phyloP scores from a whole-genome alignment of 2,888 invertebrate genomes.

The Eristalis arbustorum region DNA sequence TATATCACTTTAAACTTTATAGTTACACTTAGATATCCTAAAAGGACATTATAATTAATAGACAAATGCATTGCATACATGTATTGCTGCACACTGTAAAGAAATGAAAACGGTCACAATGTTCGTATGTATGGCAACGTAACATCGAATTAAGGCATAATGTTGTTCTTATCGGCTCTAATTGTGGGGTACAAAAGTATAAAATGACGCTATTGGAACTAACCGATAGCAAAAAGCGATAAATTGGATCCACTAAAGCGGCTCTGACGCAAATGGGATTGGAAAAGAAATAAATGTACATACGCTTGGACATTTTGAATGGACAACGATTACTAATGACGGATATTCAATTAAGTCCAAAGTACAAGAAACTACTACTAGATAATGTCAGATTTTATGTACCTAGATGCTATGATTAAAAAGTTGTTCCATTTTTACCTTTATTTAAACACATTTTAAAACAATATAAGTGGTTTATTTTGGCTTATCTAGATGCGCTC shows the following conservation, averaged over 20 bases:
- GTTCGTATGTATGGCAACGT: constrained; percentile 1
- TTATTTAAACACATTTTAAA: no score
- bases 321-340: not conserved
- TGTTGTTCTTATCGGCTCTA: constrained; percentile 24
- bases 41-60: not conserved
- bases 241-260: constrained; percentile 6
- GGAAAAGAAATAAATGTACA: not conserved
- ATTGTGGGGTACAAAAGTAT: constrained; percentile 30
- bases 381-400: not conserved
- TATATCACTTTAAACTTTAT: constrained; percentile 39
- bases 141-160: not conserved
- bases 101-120: not conserved
- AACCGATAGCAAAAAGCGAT: constrained; percentile 1
- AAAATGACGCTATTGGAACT: not conserved
- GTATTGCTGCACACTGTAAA: not conserved
- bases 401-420: constrained; percentile 12
- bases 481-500: constrained; percentile 22
- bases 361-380: constrained; percentile 7
- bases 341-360: constrained; percentile 1
- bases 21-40: not conserved
- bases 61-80: not conserved
- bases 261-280: constrained; percentile 6
- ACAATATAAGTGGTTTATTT: not conserved
- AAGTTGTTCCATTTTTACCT: not conserved
- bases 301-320: not conserved